These are phyloP conservation scores for Vidua chalybeata DNA, from an alignment of 2,113 vertebrate genomes.

Conservation along the genomic window DNA sequence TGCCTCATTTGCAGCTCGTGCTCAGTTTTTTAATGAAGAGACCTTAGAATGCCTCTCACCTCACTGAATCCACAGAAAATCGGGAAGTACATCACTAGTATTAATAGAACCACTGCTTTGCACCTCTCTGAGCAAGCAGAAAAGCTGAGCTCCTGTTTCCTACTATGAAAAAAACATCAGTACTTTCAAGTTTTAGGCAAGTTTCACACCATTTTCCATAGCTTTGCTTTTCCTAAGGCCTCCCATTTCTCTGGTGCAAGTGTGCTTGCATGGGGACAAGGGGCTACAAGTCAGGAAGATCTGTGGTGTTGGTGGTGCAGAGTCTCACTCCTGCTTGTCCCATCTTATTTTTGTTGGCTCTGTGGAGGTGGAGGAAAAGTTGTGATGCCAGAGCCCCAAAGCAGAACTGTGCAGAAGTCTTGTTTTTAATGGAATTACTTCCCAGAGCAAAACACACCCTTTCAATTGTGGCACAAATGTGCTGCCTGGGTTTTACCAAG, in stretches of 20 bases:
- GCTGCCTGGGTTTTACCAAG: neutral
- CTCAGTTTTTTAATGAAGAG: neutral
- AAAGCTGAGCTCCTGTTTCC: neutral
- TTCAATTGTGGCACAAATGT: neutral
- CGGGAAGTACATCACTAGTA: neutral
- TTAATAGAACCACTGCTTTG: neutral
- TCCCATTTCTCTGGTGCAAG: neutral
- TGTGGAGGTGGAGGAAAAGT: neutral
- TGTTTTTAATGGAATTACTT: neutral
- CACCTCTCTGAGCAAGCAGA: neutral
- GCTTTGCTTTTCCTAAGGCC: neutral
- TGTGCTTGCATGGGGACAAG: neutral
- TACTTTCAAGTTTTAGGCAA: neutral
- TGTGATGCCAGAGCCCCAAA: neutral
- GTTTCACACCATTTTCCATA: neutral
- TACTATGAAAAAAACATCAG: neutral
- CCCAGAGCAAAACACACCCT: neutral
- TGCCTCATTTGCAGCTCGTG: neutral
- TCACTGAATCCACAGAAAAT: neutral
- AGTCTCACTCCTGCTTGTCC: neutral
- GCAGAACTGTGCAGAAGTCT: neutral
- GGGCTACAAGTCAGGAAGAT: neutral
- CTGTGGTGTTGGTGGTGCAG: neutral
- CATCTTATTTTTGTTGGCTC: neutral
- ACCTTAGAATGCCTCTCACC: neutral